phyloP scores from a whole-genome alignment of 2,888 invertebrate species.

The Chalcosyrphus nemorum region DNA sequence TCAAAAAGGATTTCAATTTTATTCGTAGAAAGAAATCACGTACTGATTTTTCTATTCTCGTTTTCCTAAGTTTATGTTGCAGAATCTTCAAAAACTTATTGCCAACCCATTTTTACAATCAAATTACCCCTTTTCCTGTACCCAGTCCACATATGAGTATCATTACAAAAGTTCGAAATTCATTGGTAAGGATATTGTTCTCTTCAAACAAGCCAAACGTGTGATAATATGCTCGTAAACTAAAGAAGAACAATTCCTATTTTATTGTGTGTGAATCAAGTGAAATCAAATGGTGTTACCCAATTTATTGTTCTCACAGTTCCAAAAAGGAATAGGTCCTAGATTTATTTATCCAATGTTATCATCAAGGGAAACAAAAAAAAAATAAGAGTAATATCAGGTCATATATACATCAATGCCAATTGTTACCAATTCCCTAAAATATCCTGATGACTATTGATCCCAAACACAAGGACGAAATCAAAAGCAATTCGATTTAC shows the following conservation, averaged over 20 bases:
- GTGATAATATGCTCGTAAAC: constrained; percentile 31
- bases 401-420: too few relatives aligned
- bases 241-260: constrained; percentile 6
- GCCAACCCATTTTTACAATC: neutral
- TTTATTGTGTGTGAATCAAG: constrained; percentile 27
- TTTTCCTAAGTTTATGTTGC: neutral
- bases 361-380: neutral
- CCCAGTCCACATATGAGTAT: neutral
- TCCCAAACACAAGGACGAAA: neutral
- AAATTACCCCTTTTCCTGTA: constrained; percentile 8
- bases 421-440: neutral
- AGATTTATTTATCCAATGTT: neutral
- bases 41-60: neutral
- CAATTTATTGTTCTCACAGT: constrained; percentile 24
- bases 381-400: too few relatives aligned
- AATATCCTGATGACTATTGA: neutral
- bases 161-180: neutral
- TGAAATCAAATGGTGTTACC: constrained; percentile 17
- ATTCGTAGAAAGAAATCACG: neutral
- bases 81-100: neutral
- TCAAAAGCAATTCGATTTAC: neutral
- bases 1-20: neutral
- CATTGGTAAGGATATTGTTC: neutral
- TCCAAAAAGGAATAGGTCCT: neutral
- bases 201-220: neutral